These are phyloP conservation scores for Cheilosia vulpina DNA, from an alignment of 2,888 invertebrate genomes.

Conservation along the genomic window DNA sequence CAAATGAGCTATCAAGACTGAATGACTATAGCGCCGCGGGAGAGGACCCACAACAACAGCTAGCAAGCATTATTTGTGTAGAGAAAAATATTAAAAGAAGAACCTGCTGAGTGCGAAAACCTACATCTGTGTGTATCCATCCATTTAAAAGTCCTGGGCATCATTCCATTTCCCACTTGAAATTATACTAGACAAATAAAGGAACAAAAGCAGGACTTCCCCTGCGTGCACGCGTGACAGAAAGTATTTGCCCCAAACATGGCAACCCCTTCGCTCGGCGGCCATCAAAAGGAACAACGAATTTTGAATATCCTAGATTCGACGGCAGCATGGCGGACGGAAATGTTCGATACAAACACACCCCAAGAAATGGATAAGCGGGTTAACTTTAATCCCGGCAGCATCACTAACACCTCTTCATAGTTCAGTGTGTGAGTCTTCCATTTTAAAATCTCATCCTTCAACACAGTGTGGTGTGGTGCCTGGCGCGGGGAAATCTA, in stretches of 20 bases:
- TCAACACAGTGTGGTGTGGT: conserved; percentile 30
- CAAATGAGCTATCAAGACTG: conserved; percentile 26
- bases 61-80: not conserved
- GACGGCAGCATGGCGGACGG: conserved; percentile 45
- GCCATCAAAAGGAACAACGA: conserved; percentile 27
- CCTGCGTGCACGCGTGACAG: conserved; percentile 32
- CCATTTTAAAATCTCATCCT: conserved; percentile 72
- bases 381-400: conserved; percentile 37
- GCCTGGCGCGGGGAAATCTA: conserved; percentile 33
- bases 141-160: conserved; percentile 20
- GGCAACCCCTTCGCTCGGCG: conserved; percentile 35
- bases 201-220: conserved; percentile 18
- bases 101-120: conserved; percentile 11
- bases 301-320: conserved; percentile 41
- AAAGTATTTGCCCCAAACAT: conserved; percentile 31
- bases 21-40: not conserved
- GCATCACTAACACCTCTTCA: conserved; percentile 60
- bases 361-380: conserved; percentile 23
- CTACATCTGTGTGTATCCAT: not conserved
- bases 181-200: conserved; percentile 47
- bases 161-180: conserved; percentile 37
- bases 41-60: conserved; percentile 17
- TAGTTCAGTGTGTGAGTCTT: conserved; percentile 37
- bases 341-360: conserved; percentile 29
- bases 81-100: conserved; percentile 21